Evolutionary conservation across 2,113 vertebrate species (phyloP).

Genomic region (Suricata suricatta): DNA sequence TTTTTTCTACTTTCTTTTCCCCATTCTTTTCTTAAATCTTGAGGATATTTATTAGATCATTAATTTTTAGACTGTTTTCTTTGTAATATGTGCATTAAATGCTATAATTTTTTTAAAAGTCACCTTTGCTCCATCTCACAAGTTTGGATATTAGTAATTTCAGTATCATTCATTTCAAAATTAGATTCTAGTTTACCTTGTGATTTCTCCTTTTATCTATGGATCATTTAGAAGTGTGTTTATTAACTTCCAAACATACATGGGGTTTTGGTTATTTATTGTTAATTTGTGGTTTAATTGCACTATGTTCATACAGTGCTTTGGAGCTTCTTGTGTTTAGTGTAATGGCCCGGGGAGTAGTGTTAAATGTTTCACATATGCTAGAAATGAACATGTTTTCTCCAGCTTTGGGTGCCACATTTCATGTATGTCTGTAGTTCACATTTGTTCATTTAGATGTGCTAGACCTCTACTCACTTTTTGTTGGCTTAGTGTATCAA

Average conservation of each 20-base stretch:
- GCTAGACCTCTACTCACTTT: neutral
- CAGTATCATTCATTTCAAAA: slow-evolving; percentile 5
- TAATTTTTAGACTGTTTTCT: neutral
- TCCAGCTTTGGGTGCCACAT: neutral
- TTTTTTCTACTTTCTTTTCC: neutral
- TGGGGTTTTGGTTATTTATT: neutral
- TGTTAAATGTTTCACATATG: neutral
- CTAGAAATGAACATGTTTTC: neutral
- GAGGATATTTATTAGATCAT: neutral
- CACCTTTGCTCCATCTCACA: neutral
- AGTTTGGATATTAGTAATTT: neutral
- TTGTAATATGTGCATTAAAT: neutral
- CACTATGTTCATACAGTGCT: neutral
- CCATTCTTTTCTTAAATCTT: neutral
- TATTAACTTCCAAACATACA: neutral
- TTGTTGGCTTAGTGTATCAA: neutral
- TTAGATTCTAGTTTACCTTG: neutral
- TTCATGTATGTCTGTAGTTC: neutral
- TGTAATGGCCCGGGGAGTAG: neutral
- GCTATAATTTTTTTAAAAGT: neutral
- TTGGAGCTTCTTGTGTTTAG: slow-evolving; percentile 12
- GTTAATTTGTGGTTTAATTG: slow-evolving; percentile 28
- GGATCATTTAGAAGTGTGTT: neutral
- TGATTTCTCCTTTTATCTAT: neutral
- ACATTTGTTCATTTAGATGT: neutral